Conservation (phyloP, 2,888 invertebrate genomes). For the Pachliopta kotzebuea region DNA sequence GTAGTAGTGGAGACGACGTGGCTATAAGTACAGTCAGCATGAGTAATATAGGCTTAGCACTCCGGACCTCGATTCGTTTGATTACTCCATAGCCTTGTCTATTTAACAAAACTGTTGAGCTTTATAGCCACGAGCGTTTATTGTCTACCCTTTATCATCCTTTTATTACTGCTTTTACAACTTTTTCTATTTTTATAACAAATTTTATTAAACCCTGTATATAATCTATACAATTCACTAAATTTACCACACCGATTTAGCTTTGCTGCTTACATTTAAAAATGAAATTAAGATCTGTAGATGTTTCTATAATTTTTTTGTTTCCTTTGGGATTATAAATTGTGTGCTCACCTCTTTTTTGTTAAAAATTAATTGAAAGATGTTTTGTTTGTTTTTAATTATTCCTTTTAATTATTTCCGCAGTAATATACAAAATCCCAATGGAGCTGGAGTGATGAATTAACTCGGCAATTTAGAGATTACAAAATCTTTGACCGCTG, state of each 20-base stretch:
- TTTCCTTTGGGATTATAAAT: neutral
- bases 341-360: neutral
- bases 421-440: neutral
- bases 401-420: neutral
- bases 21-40: conserved; percentile 12
- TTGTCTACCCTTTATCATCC: conserved; percentile 17
- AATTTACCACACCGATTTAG: neutral
- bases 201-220: too few relatives aligned
- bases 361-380: too few relatives aligned
- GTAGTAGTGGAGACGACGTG: neutral
- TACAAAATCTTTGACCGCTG: conserved; percentile 25
- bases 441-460: conserved; percentile 16
- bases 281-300: neutral
- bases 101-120: conserved; percentile 21
- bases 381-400: neutral
- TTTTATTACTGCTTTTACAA: too few relatives aligned
- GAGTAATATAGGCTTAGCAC: conserved; percentile 1
- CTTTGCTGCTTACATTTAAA: neutral
- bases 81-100: conserved; percentile 4
- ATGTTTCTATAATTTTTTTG: neutral
- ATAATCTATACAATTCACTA: neutral
- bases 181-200: too few relatives aligned
- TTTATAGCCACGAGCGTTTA: conserved; percentile 36
- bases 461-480: conserved; percentile 19
- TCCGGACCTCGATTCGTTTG: conserved; percentile 10